These are phyloP conservation scores for Melipona quadrifasciata DNA, from an alignment of 1,140 invertebrate species.

Conservation along the genomic window DNA sequence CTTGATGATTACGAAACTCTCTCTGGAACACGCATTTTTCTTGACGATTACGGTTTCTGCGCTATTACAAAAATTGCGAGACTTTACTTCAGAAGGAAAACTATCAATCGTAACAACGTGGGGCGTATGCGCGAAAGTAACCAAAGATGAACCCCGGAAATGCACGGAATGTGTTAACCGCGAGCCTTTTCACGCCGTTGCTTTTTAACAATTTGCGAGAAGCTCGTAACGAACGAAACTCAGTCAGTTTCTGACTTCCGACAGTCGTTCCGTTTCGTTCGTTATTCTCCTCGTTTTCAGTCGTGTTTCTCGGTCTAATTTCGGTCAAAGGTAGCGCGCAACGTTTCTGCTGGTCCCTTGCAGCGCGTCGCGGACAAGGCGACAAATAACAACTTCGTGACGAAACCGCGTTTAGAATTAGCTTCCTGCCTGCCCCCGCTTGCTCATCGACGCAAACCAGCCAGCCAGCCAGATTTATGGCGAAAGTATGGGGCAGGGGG, in stretches of 20 bases:
- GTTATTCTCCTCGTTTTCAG: neutral
- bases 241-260: neutral
- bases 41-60: too few species aligned
- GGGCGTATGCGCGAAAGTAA: too few species aligned
- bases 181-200: too few species aligned
- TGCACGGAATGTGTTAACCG: too few species aligned
- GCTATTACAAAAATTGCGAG: too few species aligned
- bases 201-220: neutral
- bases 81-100: too few species aligned
- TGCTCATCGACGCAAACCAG: neutral
- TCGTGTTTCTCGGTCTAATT: constrained; percentile 2
- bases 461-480: constrained; percentile 1
- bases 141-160: too few species aligned
- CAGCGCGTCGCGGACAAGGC: neutral
- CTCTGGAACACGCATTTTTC: too few species aligned
- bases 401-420: neutral
- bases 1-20: too few species aligned
- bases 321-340: neutral
- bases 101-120: too few species aligned
- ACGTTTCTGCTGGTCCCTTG: neutral
- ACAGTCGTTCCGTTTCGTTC: neutral
- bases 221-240: neutral
- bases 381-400: neutral
- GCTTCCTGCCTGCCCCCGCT: neutral
- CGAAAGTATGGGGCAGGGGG: neutral